Evolutionary conservation across 1,140 invertebrate genomes (phyloP), one percentile per base, ranked within the genome.

Genomic region (Melipona quadrifasciata): DNA sequence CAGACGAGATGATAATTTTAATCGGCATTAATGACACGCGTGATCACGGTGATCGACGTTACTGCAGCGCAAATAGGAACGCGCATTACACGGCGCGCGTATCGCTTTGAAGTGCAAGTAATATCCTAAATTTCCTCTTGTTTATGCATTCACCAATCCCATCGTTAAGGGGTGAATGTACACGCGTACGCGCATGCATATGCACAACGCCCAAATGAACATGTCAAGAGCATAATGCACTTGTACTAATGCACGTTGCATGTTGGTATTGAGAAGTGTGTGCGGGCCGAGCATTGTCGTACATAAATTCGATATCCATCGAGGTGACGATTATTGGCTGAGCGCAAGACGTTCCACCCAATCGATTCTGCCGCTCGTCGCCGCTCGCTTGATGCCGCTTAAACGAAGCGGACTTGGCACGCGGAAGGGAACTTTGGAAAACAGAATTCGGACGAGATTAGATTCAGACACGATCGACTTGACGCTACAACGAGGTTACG

Each of bases 141-240:
- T 87, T 81, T 85, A 86, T 89, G 77, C 84, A 86, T 82, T 51
- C 71, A 57, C 68, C 68, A 68, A 76, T 61, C 65, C 64, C 83
- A 61, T 80, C 83, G 80, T 78, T 88, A 85, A 75, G 68, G 84
- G 34, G 21, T 27, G 72, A 53, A 83, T 76, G 74, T 47, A 47
- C 81, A 55, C 68, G 55, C 64, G 80, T 80, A 83, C 74, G 61
- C 78, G 61, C 84, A 86, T 82, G 82, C 82, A 79, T 82, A 78
- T 79, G 79, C 73, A 71, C 82, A n/a, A 31, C 77, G 57, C 64
- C 78, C 65, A 86, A 88, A 88, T 89, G 87, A 89, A 89, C 87
- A 89, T 89, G 88, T 89, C 88, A 89, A 89, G 88, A 81, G 84
- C 87, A 70, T 89, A 71, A 84, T 84, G 88, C 87, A 86, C 84